Percentiles rank a stretch among this genome's conserved stretches.
Evolutionary conservation across 1,140 invertebrate species (phyloP).

Genomic region (Brachionus angularis): DNA sequence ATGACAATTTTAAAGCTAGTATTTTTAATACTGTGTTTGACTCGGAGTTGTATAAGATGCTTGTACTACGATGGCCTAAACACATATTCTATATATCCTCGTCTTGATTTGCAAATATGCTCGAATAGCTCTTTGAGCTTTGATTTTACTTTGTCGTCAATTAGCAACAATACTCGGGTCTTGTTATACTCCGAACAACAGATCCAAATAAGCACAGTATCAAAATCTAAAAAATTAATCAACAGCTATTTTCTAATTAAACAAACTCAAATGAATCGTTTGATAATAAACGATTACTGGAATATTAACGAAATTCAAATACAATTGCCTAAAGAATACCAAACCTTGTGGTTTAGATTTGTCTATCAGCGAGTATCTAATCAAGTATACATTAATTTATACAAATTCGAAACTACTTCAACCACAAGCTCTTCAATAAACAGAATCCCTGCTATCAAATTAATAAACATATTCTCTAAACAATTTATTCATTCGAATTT

Average conservation of each 20-base stretch:
- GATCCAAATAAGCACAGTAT: constrained; percentile 26
- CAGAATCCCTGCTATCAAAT: constrained; percentile 8
- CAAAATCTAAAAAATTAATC: constrained; percentile 19
- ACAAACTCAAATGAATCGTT: background rate
- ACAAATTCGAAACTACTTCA: background rate
- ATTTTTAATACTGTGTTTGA: too few relatives aligned
- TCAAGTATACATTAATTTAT: constrained; percentile 2
- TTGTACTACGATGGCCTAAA: constrained; percentile 29
- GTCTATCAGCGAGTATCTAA: constrained; percentile 3
- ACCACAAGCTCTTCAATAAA: background rate
- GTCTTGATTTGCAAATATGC: constrained; percentile 33
- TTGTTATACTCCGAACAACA: constrained; percentile 36
- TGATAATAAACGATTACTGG: constrained; percentile 36
- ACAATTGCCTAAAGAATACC: constrained; percentile 18
- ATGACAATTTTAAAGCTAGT: too few relatives aligned
- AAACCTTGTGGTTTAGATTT: constrained; percentile 26
- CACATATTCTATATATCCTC: constrained; percentile 37
- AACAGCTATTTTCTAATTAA: constrained; percentile 36
- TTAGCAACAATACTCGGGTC: background rate
- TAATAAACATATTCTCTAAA: background rate
- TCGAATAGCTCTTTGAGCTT: constrained; percentile 1
- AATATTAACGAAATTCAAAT: constrained; percentile 33
- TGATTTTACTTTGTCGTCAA: constrained; percentile 23
- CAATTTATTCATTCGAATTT: constrained; percentile 25
- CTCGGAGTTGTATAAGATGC: too few relatives aligned